Base-by-base conservation (phyloP, 2,888 invertebrate species). In the Melipona bicolor region DNA sequence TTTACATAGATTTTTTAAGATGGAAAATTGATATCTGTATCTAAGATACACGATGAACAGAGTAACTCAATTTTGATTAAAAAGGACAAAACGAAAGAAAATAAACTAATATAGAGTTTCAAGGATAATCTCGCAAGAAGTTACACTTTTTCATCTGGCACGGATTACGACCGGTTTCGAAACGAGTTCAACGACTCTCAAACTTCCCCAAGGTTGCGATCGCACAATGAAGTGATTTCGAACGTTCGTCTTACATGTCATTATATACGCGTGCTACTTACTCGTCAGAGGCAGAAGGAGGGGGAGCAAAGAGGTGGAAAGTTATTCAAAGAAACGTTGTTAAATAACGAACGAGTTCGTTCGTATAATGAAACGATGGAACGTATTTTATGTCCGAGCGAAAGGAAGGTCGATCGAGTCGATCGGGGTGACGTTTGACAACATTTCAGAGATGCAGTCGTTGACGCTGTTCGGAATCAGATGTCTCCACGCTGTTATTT, bases 351-450 rank as follows among this genome's bases (percentile, higher is more conserved):
- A 71, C 59, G 52, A 65, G 36, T 6, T 24, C 21, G 52, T 74
- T 74, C 70, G 49, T 65, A 69, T 32, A 4, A 32, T 0, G 32
- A 80, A 54, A n/a, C 43, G 50, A 0, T 17, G 50, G 2, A 32
- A 2, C 9, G 6, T 19, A 56, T 70, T 65, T 70, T 65, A 54
- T 70, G 74, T 70, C 50, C n/a, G 32, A 70, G 36, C 36, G 36
- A 36, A 36, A 43, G 81, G 50, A 56, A 75, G 70, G 75, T 80
- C 81, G 61, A 71, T 82, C 24, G 43, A 21, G 52, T 70, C 69
- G 65, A 67, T 70, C 32, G 11, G 17, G 4, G 0, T 24, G 32
- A 21, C 27, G 24, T 59, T 70, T 24, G 43, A 56, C 36, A 70
- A 79, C 49, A 65, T 77, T 71, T 27, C 64, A 24, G 0, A 59